Evolutionary conservation across 2,888 invertebrate species (phyloP), one percentile per base, ranked within the genome.

Genomic region (Andrena bucephala): DNA sequence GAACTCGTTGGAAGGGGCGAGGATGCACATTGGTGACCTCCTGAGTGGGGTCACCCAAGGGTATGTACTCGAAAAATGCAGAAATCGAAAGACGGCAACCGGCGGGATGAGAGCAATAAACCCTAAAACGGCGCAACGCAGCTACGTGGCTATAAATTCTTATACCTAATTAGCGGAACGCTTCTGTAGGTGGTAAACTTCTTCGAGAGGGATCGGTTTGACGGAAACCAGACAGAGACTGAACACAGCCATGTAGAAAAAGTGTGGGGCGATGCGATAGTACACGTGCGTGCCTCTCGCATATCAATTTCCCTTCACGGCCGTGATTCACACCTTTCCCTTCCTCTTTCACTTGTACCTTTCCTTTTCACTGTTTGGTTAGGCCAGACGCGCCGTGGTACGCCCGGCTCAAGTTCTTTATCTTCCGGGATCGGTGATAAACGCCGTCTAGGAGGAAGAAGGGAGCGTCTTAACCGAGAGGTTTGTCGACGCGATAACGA

Each of bases 401-500:
- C 50, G 66, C 79, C 62, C 33, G 57, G 42, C 7, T 20, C 10
- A 42, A 29, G 31, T 27, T 54, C 57, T 76, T 84, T 84, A 84
- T 81, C 84, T 68, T 13, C 50, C 33, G 1, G 81, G 73, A 84
- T 81, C 78, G 63, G 71, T 73, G 85, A 84, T 85, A 85, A 83
- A 71, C 24, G 42, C 31, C 24, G 57, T 42, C 8, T 8, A n/a
- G 20, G 8, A 24, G 7, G 59, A 8, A 27, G 31, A 27, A 57
- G 16, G 57, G 60, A 24, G 57, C 70, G 77, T 69, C 75, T 68
- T 48, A 36, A 29, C 36, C 62, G 29, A 33, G 72, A 76, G 63
- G 63, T 83, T 79, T 66, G 71, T 66, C 63, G 63, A 70, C n/a
- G 72, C 60, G 84, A 79, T 83, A 76, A 79, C 83, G n/a, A 42